Conservation (phyloP, 2,888 invertebrate genomes). For the Bellardia bayeri region DNA sequence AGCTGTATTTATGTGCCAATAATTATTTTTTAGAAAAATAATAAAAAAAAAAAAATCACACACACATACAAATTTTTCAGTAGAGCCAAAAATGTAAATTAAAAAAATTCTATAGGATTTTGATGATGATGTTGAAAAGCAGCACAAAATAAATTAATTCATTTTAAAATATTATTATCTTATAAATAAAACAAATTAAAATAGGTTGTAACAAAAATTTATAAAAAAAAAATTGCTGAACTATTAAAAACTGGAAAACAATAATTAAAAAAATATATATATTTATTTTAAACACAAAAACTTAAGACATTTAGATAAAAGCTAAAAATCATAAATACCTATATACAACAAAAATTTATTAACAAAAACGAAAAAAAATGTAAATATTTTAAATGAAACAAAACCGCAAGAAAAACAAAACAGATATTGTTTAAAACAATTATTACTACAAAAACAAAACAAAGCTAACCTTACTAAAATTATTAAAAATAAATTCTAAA, state of each 20-base stretch:
- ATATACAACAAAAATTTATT: slow-evolving; percentile 41
- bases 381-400: slow-evolving; percentile 74
- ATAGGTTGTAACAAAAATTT: slow-evolving; percentile 76
- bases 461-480: slow-evolving; percentile 55
- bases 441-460: slow-evolving; percentile 25
- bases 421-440: slow-evolving; percentile 65
- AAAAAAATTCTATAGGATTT: slow-evolving; percentile 74
- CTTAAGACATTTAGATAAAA: slow-evolving; percentile 74
- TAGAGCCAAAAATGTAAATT: slow-evolving; percentile 44
- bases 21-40: slow-evolving; percentile 32
- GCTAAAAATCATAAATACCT: slow-evolving; percentile 65
- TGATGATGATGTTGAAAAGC: slow-evolving; percentile 78
- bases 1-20: slow-evolving; percentile 73
- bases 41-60: slow-evolving; percentile 17
- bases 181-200: slow-evolving; percentile 62
- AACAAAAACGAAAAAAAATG: slow-evolving; percentile 31
- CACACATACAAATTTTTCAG: slow-evolving; percentile 69
- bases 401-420: slow-evolving; percentile 47
- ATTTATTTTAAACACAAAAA: slow-evolving; percentile 60
- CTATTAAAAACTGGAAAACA: slow-evolving; percentile 40
- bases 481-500: slow-evolving; percentile 30
- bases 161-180: slow-evolving; percentile 73
- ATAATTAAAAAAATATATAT: slow-evolving; percentile 61
- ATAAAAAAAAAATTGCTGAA: slow-evolving; percentile 73
- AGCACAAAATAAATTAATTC: slow-evolving; percentile 66